A percentile compares a stretch with the other conserved stretches of the same genome.
phyloP scores from a whole-genome alignment of 2,113 vertebrate genomes.

The Cebidichthys violaceus region DNA sequence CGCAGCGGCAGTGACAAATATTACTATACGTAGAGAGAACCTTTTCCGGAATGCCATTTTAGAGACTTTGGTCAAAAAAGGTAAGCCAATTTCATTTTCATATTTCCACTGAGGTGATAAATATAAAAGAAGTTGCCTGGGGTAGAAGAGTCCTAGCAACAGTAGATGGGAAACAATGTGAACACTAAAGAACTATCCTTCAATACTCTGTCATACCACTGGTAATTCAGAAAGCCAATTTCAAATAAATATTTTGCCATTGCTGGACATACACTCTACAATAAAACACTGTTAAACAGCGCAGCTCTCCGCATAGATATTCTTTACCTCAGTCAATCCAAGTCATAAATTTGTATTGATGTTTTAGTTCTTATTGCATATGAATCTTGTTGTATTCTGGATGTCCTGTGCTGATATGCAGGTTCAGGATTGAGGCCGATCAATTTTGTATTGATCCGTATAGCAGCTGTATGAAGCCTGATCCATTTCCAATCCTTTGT shows the following conservation, averaged over 20 bases:
- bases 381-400: neutral
- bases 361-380: conserved; percentile 1
- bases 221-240: conserved; percentile 16
- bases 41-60: neutral
- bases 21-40: conserved; percentile 13
- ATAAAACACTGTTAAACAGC: neutral
- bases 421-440: conserved; percentile 15
- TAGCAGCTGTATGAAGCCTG: conserved; percentile 9
- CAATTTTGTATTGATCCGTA: conserved; percentile 42
- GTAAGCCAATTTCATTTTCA: conserved; percentile 43
- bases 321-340: neutral
- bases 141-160: conserved; percentile 21
- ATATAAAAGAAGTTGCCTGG: conserved; percentile 36
- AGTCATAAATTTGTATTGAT: neutral
- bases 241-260: neutral
- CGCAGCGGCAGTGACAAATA: neutral
- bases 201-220: conserved; percentile 19
- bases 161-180: conserved; percentile 21
- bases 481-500: conserved; percentile 24
- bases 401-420: conserved; percentile 12
- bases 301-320: neutral
- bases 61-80: conserved; percentile 8
- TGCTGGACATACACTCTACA: neutral
- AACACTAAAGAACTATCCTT: conserved; percentile 15
- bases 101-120: conserved; percentile 46